Conservation (phyloP, 2,888 invertebrate species). For the Drosophila leonis region DNA sequence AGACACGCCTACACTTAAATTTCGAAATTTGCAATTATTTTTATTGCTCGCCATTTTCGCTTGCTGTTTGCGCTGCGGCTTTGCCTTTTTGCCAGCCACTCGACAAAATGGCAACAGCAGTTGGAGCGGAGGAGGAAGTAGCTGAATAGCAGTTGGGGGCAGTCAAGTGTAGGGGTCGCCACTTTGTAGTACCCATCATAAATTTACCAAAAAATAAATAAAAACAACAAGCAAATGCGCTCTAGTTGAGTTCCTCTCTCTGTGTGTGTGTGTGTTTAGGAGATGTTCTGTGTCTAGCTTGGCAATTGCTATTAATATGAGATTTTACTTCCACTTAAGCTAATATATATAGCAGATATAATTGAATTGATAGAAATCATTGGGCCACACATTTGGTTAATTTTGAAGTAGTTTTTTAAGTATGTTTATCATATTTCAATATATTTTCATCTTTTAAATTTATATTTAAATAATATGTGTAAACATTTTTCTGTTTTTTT, state of each 20-base stretch:
- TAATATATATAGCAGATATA: neutral
- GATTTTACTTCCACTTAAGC: neutral
- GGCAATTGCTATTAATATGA: neutral
- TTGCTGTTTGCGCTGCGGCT: conserved; percentile 61
- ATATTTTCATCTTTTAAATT: no score
- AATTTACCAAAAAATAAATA: conserved; percentile 51
- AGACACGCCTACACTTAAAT: conserved; percentile 76
- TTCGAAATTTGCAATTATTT: conserved; percentile 81
- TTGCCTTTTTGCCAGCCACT: conserved; percentile 43
- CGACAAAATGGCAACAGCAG: conserved; percentile 15
- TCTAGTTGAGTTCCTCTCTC: neutral
- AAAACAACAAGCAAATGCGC: conserved; percentile 15
- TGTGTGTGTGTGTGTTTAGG: neutral
- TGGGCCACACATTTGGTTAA: no score
- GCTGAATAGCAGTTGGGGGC: neutral
- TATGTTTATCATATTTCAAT: no score
- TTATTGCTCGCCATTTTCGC: conserved; percentile 79
- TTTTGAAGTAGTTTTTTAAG: no score
- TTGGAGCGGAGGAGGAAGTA: neutral
- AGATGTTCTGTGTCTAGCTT: neutral
- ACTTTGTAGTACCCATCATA: conserved; percentile 62
- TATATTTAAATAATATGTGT: no score
- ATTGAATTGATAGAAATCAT: neutral
- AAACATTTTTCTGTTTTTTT: no score
- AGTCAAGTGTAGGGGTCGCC: conserved; percentile 1